phyloP scores from a whole-genome alignment of 1,140 invertebrate species.

The Ridgeia piscesae region DNA sequence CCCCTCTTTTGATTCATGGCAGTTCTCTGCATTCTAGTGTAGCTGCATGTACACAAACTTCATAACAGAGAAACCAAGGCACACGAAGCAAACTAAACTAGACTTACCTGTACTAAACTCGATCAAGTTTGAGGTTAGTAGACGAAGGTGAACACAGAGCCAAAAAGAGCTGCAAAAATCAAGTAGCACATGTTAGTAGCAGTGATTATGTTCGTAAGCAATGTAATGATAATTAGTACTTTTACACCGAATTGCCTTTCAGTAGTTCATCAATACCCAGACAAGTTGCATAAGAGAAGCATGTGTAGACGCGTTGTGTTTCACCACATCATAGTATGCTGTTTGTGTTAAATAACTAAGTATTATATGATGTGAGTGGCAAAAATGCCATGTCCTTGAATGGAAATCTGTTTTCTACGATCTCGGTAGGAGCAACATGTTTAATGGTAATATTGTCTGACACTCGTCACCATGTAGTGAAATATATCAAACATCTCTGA shows the following conservation, averaged over 20 bases:
- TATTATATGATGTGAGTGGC: conserved; percentile 8
- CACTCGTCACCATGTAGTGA: conserved; percentile 11
- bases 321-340: too few relatives aligned
- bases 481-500: neutral
- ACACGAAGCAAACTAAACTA: neutral
- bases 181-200: neutral
- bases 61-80: too few relatives aligned
- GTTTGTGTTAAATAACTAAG: conserved; percentile 6
- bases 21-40: too few relatives aligned
- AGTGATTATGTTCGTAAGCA: too few relatives aligned
- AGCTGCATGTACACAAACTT: too few relatives aligned
- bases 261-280: too few relatives aligned
- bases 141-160: neutral
- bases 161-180: neutral
- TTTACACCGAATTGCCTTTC: too few relatives aligned
- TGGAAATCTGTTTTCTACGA: conserved; percentile 8
- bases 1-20: too few relatives aligned
- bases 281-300: too few relatives aligned
- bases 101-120: neutral
- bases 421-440: neutral
- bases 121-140: neutral
- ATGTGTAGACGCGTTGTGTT: too few relatives aligned
- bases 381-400: conserved; percentile 20
- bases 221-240: too few relatives aligned
- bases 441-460: conserved; percentile 18